Evolutionary conservation across 2,888 invertebrate genomes (phyloP).

Genomic region (Dexiosoma caninum): DNA sequence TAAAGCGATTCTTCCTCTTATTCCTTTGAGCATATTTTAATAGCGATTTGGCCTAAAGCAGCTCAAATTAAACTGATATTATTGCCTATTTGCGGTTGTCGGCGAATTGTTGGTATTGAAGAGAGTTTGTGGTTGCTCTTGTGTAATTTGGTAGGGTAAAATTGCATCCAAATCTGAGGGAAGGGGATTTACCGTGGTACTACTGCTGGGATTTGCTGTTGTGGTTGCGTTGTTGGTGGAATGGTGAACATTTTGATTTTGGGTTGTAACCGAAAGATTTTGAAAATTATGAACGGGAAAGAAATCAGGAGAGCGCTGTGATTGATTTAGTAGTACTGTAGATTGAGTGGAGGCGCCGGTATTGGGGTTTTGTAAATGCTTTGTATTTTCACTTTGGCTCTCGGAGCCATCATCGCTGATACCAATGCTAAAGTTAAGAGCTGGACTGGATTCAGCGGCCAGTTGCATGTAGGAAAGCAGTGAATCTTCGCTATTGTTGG

Average conservation of each 20-base stretch:
- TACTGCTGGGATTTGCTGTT: constrained; percentile 54
- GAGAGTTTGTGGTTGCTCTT: constrained; percentile 77
- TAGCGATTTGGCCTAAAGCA: not conserved
- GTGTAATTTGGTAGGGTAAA: constrained; percentile 78
- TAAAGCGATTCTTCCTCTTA: too few species aligned
- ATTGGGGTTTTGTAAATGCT: constrained; percentile 61
- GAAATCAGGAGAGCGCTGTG: constrained; percentile 64
- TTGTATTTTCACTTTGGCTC: constrained; percentile 70
- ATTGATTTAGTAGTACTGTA: constrained; percentile 39
- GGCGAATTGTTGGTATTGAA: constrained; percentile 71
- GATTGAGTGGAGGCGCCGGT: constrained; percentile 46
- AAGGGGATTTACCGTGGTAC: constrained; percentile 68
- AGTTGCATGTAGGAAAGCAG: constrained; percentile 76
- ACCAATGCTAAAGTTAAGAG: constrained; percentile 75
- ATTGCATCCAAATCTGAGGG: constrained; percentile 75
- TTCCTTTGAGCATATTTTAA: not conserved
- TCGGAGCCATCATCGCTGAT: constrained; percentile 72
- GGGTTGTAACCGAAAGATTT: constrained; percentile 59
- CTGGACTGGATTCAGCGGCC: constrained; percentile 71
- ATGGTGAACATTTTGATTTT: constrained; percentile 23
- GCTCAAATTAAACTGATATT: constrained; percentile 38
- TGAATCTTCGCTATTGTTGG: constrained; percentile 72
- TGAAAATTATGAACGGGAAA: constrained; percentile 70
- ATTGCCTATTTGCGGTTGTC: constrained; percentile 67
- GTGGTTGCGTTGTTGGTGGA: not conserved